These are phyloP conservation scores for Drosophila emarginata DNA, from an alignment of 2,888 invertebrate genomes.

Conservation along the genomic window DNA sequence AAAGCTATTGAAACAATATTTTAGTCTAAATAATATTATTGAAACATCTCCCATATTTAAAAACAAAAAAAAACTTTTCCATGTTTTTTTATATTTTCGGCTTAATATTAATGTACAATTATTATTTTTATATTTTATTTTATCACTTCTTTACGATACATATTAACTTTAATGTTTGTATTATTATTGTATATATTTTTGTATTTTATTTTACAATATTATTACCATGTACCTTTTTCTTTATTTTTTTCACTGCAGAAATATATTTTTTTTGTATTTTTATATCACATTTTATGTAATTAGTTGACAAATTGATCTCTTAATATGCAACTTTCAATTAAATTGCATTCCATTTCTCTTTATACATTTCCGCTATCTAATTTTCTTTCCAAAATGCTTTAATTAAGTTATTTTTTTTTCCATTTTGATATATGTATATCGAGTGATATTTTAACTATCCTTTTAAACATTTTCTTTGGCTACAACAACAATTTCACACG, in stretches of 20 bases:
- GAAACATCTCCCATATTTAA: too few relatives aligned
- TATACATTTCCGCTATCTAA: slow-evolving; percentile 4
- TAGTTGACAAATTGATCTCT: not conserved
- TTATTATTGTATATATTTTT: too few relatives aligned
- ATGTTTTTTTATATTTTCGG: too few relatives aligned
- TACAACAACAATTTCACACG: slow-evolving; percentile 35
- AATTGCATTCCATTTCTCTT: slow-evolving; percentile 5
- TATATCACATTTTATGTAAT: not conserved
- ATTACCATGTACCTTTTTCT: not conserved
- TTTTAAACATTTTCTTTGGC: not conserved
- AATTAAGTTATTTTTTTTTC: slow-evolving; percentile 20
- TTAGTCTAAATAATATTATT: too few relatives aligned
- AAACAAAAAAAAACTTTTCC: too few relatives aligned
- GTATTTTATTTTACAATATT: not conserved
- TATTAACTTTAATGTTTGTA: too few relatives aligned
- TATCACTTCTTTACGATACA: too few relatives aligned
- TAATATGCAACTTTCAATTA: slow-evolving; percentile 31
- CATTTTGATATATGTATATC: not conserved
- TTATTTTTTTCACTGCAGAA: not conserved
- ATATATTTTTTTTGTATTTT: slow-evolving; percentile 2
- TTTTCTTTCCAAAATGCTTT: slow-evolving; percentile 3
- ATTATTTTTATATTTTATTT: too few relatives aligned
- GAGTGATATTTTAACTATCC: not conserved
- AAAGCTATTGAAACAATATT: too few relatives aligned
- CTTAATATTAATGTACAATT: too few relatives aligned